Conservation (phyloP, 2,797 vertebrate species). For the Coranthus polyacanthus region DNA sequence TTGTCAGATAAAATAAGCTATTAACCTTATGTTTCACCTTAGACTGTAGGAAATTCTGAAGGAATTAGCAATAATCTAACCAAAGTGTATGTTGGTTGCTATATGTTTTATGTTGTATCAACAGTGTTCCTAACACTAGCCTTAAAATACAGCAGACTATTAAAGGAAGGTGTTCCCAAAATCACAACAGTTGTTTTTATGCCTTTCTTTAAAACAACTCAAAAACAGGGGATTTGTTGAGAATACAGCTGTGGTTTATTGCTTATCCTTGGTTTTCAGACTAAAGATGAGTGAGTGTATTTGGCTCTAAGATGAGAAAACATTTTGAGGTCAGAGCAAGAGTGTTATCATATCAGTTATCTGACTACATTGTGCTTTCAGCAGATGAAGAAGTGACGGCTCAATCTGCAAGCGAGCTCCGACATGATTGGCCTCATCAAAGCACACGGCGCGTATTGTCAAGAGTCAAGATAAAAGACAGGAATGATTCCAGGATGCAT, state of each 20-base stretch:
- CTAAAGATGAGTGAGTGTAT: slow-evolving; percentile 23
- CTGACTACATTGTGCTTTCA: slow-evolving; percentile 7
- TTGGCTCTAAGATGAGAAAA: slow-evolving; percentile 42
- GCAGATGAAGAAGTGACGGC: slow-evolving; percentile 26
- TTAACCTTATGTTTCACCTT: too few species aligned
- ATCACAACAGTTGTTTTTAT: too few species aligned
- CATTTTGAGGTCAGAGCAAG: slow-evolving; percentile 43
- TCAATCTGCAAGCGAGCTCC: slow-evolving; percentile 47
- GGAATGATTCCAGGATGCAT: slow-evolving; percentile 26
- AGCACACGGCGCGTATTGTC: slow-evolving; percentile 24
- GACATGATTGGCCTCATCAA: slow-evolving; percentile 29
- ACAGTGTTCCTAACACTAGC: too few species aligned
- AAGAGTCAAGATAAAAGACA: slow-evolving; percentile 50
- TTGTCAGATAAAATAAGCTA: too few species aligned
- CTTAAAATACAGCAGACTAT: too few species aligned
- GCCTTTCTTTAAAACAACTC: background rate
- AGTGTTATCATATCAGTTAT: slow-evolving; percentile 45
- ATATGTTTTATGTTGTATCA: too few species aligned
- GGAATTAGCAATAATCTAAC: too few species aligned
- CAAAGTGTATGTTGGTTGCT: too few species aligned
- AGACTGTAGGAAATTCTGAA: too few species aligned
- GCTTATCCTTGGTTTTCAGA: too few species aligned
- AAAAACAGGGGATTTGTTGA: background rate
- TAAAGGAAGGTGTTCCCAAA: slow-evolving; percentile 13
- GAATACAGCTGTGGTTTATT: too few species aligned